Evolutionary conservation across 2,113 vertebrate genomes (phyloP), one percentile per base, ranked within the genome.

Genomic region (Alouatta palliata): DNA sequence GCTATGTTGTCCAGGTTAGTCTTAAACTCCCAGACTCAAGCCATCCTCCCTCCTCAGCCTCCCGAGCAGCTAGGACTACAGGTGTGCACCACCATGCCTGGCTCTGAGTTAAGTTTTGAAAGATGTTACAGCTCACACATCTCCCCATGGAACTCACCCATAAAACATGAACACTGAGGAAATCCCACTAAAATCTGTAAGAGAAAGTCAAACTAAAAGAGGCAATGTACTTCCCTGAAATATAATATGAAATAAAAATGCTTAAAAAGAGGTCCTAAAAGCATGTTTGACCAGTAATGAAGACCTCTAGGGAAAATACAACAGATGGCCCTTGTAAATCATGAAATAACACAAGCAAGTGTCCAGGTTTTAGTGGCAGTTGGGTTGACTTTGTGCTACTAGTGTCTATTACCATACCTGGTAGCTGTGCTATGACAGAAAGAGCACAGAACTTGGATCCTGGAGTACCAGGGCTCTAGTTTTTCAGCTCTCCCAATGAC

Each of bases 181-280:
- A 93, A 95, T 45, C 20, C 70, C 86, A 95, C 56, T 97, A 79
- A 40, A 92, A 93, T 12, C 52, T 87, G 30, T 88, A 92, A 93
- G 32, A 87, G 37, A 79, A 91, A 96, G 73, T 91, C 37, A 96
- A 91, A 80, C 64, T 61, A 92, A 97, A 93, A 94, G 84, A 96
- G 64, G 49, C 37, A 94, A 66, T 87, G 5, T 56, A 13, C 37
- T 96, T 96, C 94, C n/a, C 49, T 95, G 68, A 96, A 93, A 92
- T 96, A 84, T 9, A 49, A 32, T 64, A 82, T 37, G 11, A 75
- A 58, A 95, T 11, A 87, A 77, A 94, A 95, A 92, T 56, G 37
- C n/a, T 83, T 83, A 87, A 84, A 66, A 87, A 77, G 70, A 92
- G n/a, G 25, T 27, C 35, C 82, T 95, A 43, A 80, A 88, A 96